Percentiles rank a stretch among this genome's conserved stretches.
Conservation (phyloP, 2,797 vertebrate genomes). For the Nannoperca obscura region DNA sequence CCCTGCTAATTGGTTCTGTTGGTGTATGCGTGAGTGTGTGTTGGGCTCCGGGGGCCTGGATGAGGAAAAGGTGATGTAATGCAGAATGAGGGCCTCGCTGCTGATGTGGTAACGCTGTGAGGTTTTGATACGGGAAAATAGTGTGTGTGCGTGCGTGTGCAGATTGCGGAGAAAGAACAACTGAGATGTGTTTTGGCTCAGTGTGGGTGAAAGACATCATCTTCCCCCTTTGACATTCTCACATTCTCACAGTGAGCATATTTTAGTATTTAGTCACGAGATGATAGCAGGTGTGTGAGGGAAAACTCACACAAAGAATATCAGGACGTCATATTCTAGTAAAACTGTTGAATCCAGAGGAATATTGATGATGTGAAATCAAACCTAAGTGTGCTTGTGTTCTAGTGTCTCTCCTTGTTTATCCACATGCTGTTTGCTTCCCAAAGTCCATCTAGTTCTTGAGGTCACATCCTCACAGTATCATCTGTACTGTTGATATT, state of each 20-base stretch:
- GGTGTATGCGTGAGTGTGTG: conserved; percentile 5
- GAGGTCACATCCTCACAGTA: conserved; percentile 57
- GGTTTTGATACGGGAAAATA: conserved; percentile 40
- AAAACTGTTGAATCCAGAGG: neutral
- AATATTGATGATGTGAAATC: neutral
- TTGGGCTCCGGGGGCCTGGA: conserved; percentile 52
- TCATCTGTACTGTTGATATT: conserved; percentile 71
- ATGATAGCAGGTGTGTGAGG: neutral
- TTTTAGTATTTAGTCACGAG: conserved; percentile 20
- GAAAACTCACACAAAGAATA: neutral
- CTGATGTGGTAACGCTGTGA: conserved; percentile 37
- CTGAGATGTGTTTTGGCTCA: conserved; percentile 79
- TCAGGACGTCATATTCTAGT: neutral
- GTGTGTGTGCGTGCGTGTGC: neutral
- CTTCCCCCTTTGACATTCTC: neutral
- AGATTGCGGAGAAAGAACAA: conserved; percentile 71
- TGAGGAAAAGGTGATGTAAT: conserved; percentile 80
- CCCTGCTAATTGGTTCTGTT: conserved; percentile 50
- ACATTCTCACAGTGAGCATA: conserved; percentile 9
- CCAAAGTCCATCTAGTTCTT: conserved; percentile 37
- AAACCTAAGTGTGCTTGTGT: neutral
- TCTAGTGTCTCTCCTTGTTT: neutral
- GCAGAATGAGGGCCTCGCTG: conserved; percentile 54
- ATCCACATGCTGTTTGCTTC: conserved; percentile 32
- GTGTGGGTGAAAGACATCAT: conserved; percentile 75